A percentile compares a stretch with the other conserved stretches of the same genome.
Evolutionary conservation across 2,113 vertebrate genomes (phyloP).

Genomic region (Rhegmatorhina hoffmannsi): DNA sequence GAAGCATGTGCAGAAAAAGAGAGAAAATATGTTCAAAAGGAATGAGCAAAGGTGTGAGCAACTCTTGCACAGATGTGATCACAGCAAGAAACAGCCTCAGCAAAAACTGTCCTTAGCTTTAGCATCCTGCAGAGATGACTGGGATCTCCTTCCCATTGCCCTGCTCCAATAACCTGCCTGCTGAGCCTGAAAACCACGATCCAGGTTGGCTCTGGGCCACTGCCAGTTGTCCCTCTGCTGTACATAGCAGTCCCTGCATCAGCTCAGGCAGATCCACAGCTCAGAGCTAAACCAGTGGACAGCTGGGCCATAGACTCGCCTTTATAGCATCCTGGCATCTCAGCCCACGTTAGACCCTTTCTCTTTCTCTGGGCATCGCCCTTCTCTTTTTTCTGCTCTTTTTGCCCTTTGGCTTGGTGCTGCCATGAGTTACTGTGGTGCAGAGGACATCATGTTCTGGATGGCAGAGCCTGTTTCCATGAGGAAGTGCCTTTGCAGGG

Average conservation of each 20-base stretch:
- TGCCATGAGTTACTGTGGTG: not conserved
- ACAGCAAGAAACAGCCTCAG: not conserved
- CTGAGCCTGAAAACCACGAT: not conserved
- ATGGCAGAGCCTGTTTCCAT: not conserved
- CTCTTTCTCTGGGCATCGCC: not conserved
- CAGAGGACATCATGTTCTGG: not conserved
- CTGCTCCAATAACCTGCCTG: not conserved
- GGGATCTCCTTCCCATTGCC: not conserved
- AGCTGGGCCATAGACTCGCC: not conserved
- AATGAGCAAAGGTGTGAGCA: not conserved
- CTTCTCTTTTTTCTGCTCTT: not conserved
- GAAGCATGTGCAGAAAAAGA: constrained; percentile 26
- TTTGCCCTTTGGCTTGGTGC: not conserved
- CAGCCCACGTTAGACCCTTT: not conserved
- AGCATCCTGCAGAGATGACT: not conserved
- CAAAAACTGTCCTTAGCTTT: not conserved
- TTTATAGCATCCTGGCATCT: not conserved
- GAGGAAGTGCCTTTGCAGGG: not conserved
- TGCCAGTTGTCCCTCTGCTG: accelerated
- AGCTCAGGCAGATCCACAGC: not conserved
- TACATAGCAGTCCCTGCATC: not conserved
- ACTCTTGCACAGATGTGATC: not conserved
- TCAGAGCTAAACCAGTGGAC: not conserved
- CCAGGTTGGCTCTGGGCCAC: not conserved
- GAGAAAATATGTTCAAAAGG: not conserved